Percentiles rank a stretch among this genome's conserved stretches.
Conservation (phyloP, 2,888 invertebrate genomes). For the Rhingia rostrata region DNA sequence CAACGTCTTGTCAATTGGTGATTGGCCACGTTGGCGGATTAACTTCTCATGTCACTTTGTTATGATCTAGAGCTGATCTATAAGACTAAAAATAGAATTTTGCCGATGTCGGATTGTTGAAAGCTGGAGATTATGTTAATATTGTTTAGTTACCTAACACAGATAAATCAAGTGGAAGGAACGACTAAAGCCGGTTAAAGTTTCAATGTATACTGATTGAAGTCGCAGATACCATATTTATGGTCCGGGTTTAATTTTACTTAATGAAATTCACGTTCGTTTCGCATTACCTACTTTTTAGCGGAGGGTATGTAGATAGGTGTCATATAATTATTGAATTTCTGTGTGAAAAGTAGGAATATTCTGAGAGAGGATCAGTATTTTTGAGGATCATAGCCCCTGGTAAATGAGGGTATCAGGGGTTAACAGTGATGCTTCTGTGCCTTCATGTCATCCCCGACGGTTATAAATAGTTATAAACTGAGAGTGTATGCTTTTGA, state of each 20-base stretch:
- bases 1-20: slow-evolving; percentile 21
- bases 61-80: slow-evolving; percentile 33
- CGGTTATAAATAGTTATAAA: too few species aligned
- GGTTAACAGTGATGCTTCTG: too few species aligned
- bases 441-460: too few species aligned
- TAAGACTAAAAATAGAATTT: slow-evolving; percentile 16
- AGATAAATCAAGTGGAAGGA: slow-evolving; percentile 11
- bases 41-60: slow-evolving; percentile 34
- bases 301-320: too few species aligned
- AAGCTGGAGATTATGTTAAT: slow-evolving; percentile 47
- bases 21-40: slow-evolving; percentile 24
- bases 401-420: too few species aligned
- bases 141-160: slow-evolving; percentile 42
- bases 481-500: too few species aligned
- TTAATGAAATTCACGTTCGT: slow-evolving; percentile 52
- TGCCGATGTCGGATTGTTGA: slow-evolving; percentile 26
- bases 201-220: slow-evolving; percentile 34
- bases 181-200: slow-evolving; percentile 26
- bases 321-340: too few species aligned
- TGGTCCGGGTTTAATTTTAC: background rate
- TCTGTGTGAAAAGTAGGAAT: too few species aligned
- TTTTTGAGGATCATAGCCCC: too few species aligned
- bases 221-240: slow-evolving; percentile 28
- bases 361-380: too few species aligned
- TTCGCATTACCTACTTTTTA: slow-evolving; percentile 13